Evolutionary conservation across 2,797 vertebrate genomes (phyloP).

Genomic region (Phataginus tricuspis): DNA sequence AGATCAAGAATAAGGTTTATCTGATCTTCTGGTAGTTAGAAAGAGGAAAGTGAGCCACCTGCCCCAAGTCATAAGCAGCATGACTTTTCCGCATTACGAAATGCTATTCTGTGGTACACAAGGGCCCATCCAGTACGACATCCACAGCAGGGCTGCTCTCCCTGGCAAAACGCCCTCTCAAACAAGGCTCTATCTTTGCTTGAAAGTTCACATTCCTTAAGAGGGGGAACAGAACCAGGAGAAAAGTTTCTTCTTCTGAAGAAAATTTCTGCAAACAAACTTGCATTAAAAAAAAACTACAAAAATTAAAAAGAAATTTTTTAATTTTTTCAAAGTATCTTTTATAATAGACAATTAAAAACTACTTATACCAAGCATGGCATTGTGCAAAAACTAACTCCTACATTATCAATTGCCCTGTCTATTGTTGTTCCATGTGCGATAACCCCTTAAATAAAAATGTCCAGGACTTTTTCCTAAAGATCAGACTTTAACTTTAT

Average conservation of each 20-base stretch:
- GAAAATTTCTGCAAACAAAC: conserved; percentile 47
- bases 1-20: neutral
- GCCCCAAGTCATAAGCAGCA: neutral
- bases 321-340: conserved; percentile 36
- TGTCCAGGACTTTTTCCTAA: neutral
- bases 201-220: neutral
- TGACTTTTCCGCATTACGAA: conserved; percentile 45
- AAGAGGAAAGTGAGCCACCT: neutral
- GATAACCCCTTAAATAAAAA: neutral
- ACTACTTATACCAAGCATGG: conserved; percentile 31
- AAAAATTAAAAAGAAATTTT: no score
- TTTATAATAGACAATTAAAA: conserved; percentile 48
- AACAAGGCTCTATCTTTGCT: rapidly evolving
- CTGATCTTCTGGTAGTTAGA: neutral
- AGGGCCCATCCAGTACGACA: neutral
- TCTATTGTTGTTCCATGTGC: neutral
- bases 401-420: neutral
- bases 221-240: rapidly evolving
- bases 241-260: neutral
- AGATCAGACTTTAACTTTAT: neutral
- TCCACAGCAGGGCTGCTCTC: neutral
- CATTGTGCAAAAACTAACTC: neutral
- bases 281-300: neutral
- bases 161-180: conserved; percentile 2
- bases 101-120: neutral